Evolutionary conservation across 1,140 invertebrate species (phyloP).

Genomic region (Tachypleus tridentatus): DNA sequence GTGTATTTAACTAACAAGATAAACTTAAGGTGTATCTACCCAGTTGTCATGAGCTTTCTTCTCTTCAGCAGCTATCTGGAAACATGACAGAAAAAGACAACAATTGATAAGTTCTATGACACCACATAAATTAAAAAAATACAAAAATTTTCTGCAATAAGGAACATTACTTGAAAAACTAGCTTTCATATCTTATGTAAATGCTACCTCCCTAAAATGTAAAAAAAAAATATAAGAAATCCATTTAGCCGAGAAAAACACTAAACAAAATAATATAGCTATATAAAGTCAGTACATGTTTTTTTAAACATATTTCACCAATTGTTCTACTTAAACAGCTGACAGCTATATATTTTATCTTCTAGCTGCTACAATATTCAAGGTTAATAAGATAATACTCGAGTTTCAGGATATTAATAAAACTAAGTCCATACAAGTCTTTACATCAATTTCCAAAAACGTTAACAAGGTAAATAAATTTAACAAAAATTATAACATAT

Average conservation of each 20-base stretch:
- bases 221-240: not conserved
- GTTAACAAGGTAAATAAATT: too few relatives aligned
- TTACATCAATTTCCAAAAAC: too few relatives aligned
- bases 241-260: not conserved
- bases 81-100: not conserved
- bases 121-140: not conserved
- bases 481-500: too few relatives aligned
- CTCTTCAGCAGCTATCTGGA: constrained; percentile 14
- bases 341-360: too few relatives aligned
- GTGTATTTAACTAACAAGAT: not conserved
- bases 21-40: constrained; percentile 1
- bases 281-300: too few relatives aligned
- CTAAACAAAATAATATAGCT: not conserved
- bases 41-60: constrained; percentile 19
- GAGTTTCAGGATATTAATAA: too few relatives aligned
- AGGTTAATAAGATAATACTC: too few relatives aligned
- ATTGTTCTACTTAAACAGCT: too few relatives aligned
- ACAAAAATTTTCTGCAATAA: not conserved
- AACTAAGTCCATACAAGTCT: too few relatives aligned
- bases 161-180: not conserved
- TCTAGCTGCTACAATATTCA: too few relatives aligned
- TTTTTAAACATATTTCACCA: too few relatives aligned
- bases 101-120: not conserved
- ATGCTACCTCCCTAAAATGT: too few relatives aligned
- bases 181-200: not conserved